Evolutionary conservation across 2,113 vertebrate species (phyloP), one percentile per base, ranked within the genome.

Genomic region (Stigmatopora nigra): DNA sequence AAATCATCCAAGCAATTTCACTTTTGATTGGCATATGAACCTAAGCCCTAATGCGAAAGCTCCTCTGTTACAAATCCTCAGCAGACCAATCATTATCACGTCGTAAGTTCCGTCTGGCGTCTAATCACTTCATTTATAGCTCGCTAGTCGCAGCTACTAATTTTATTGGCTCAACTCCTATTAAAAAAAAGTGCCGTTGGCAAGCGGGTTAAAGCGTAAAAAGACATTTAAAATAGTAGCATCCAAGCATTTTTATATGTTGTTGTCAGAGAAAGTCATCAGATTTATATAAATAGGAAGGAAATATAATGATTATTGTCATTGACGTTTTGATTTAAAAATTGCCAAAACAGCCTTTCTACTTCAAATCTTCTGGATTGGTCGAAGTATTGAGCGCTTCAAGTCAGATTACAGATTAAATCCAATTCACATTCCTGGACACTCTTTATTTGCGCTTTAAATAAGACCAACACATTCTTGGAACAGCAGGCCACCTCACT

Each of bases 401-500:
- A 76, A 72, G 78, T 84, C 81, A 73, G 17, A 68, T 55, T 61
- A 73, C 64, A 76, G 73, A 77, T 84, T 80, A 73, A 17, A 68
- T 55, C 47, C 25, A 46, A 19, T 57, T 79, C 64, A 65, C 84
- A 84, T 85, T 85, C 82, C 76, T 85, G 78, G 81, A 74, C 82
- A 82, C 69, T 76, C 76, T 80, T 82, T 84, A 74, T 85, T 81
- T 84, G 65, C 73, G 48, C 74, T 78, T 72, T 52, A 60, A 70
- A 79, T 67, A 69, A 75, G 58, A 47, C 71, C 51, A 77, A 73
- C 16, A 46, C 31, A 35, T 64, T 74, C 55, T 71, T 69, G 46
- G n/a, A 63, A 55, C 55, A 65, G 55, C 35, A 5, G 57, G 13
- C 15, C 8, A 62, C 20, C 62, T 8, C 64, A 22, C 59, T 35